These are phyloP conservation scores for Cyprinus carpio DNA, from an alignment of 2,113 vertebrate species.

Conservation along the genomic window DNA sequence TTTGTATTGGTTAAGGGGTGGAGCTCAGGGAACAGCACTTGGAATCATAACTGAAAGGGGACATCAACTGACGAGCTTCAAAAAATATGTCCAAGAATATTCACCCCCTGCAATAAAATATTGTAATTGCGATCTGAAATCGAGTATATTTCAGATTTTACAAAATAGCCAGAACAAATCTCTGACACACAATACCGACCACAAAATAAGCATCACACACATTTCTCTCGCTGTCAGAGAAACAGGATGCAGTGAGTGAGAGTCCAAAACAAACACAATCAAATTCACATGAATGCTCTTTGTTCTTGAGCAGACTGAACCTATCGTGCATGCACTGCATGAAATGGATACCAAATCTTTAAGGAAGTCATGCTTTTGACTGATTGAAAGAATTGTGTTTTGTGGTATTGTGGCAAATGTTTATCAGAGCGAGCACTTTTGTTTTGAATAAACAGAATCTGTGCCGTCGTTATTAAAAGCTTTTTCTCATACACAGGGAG, in stretches of 20 bases:
- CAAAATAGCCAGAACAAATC: neutral
- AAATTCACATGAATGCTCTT: conserved; percentile 32
- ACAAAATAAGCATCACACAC: too few relatives aligned
- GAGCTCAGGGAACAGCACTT: conserved; percentile 29
- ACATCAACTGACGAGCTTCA: neutral
- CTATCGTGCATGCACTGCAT: neutral
- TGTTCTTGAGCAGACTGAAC: conserved; percentile 10
- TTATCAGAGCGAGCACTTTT: conserved; percentile 47
- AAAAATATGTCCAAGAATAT: neutral
- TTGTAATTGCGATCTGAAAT: neutral
- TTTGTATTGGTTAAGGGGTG: conserved; percentile 8
- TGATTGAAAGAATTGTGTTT: conserved; percentile 51
- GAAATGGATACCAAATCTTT: neutral
- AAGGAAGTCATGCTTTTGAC: conserved; percentile 7
- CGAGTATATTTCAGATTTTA: neutral
- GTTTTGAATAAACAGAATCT: conserved; percentile 52
- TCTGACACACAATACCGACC: too few relatives aligned
- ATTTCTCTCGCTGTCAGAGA: neutral
- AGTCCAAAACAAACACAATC: neutral
- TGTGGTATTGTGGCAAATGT: conserved; percentile 48
- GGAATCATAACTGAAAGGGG: conserved; percentile 26
- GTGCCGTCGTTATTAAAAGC: conserved; percentile 34
- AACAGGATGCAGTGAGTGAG: neutral
- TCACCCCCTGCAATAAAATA: conserved; percentile 6
- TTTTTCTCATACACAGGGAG: conserved; percentile 45